These are phyloP conservation scores for Luffia ferchaultella DNA, from an alignment of 2,888 invertebrate species.

Conservation along the genomic window DNA sequence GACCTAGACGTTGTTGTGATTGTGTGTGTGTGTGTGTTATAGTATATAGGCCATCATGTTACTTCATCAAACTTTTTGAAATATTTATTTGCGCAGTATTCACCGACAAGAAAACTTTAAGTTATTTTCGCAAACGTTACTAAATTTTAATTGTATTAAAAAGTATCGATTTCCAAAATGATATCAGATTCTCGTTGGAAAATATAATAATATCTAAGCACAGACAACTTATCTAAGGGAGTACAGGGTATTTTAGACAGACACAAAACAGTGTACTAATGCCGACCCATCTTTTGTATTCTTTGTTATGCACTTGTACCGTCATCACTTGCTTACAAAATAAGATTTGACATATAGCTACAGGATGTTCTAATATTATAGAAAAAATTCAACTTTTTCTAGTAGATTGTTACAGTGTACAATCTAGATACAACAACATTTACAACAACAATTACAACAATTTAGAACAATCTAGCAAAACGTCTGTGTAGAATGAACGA, in stretches of 20 bases:
- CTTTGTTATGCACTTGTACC: constrained; percentile 49
- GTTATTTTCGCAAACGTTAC: no score
- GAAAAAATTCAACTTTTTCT: background rate
- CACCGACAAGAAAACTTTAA: no score
- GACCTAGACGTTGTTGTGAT: no score
- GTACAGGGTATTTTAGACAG: background rate
- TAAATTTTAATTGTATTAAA: no score
- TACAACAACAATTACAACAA: background rate
- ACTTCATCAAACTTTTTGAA: no score
- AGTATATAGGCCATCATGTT: no score
- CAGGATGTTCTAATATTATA: constrained; percentile 1
- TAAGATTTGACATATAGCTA: background rate
- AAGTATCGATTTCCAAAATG: no score
- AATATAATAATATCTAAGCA: no score
- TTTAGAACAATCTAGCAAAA: background rate
- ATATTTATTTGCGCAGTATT: no score
- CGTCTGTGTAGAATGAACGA: background rate
- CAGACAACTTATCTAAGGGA: no score
- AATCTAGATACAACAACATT: background rate
- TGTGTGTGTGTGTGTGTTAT: no score
- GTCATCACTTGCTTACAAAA: background rate
- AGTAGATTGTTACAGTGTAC: background rate
- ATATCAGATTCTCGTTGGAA: no score
- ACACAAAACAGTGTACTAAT: constrained; percentile 32
- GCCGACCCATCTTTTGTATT: constrained; percentile 33